Evolutionary conservation across 92 coral and sea anemone genomes (phyloP), one percentile per base, ranked within the genome.

Genomic region (Pocillopora meandrina): DNA sequence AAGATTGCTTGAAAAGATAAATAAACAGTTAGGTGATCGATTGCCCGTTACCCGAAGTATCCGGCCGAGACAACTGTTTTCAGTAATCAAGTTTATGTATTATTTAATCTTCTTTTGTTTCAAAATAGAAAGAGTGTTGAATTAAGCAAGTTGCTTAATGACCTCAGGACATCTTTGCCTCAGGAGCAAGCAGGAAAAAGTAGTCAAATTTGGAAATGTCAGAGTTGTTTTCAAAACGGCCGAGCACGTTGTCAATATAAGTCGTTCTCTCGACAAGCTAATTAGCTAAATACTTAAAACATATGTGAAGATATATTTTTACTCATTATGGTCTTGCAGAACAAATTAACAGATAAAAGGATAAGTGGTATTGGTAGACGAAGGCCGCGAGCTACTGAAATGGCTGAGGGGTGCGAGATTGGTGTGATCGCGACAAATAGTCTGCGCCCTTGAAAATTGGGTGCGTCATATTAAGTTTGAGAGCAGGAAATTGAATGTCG

Each of bases 211-310:
- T 26, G 17, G 13, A 52, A 7, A 26, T 26, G n/a, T 56, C 52
- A 33, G 16, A 35, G 18, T 31, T 60, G 47, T 21, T 76, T 75
- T 59, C 80, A 31, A 76, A 42, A 42, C 52, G 52, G n/a, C 35
- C 23, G 31, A 36, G 12, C 16, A 66, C 56, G 67, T 74, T 74
- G 55, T 74, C 78, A n/a, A 20, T 23, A 19, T 60, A 12, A 76
- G 64, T 76, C 69, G 58, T 67, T 34, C 19, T 59, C 68, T 14
- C 8, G 34, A 60, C 56, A 76, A 76, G 34, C 52, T 7, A 42
- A 42, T 42, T 34, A 36, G 36, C 34, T 76, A 76, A 60, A n/a
- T 76, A 61, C 49, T 60, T 76, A 17, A 26, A 76, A 35, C 80
- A 61, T 55, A 60, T 61, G 66, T 52, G 14, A 31, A 91, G 16